Conservation (phyloP, 2,797 vertebrate species). For the Chrysocyon brachyurus region DNA sequence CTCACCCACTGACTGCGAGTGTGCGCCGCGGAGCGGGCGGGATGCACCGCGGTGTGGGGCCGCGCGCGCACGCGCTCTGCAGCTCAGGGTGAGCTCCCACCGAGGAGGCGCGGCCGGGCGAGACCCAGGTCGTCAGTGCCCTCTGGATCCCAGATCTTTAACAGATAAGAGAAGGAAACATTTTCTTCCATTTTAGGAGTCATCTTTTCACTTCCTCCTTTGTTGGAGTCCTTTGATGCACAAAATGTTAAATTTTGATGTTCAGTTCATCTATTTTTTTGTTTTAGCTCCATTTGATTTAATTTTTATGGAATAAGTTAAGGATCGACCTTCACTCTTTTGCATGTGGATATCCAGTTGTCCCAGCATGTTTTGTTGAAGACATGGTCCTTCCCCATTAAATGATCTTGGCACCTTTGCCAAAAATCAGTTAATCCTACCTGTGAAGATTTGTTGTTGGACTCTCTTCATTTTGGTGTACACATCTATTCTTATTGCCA, state of each 20-base stretch:
- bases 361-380: not conserved
- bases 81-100: not conserved
- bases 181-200: not conserved
- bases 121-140: not conserved
- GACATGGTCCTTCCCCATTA: not conserved
- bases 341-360: not conserved
- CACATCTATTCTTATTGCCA: not conserved
- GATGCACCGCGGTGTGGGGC: accelerated
- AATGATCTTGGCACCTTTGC: not conserved
- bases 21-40: not conserved
- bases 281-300: not conserved
- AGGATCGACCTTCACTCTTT: not conserved
- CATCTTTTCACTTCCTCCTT: not conserved
- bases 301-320: not conserved
- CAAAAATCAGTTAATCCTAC: not conserved
- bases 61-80: conserved; percentile 70
- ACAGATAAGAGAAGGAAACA: not conserved
- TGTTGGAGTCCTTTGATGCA: not conserved
- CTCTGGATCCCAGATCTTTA: not conserved
- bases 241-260: not conserved
- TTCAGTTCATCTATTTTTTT: not conserved
- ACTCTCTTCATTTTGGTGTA: not conserved
- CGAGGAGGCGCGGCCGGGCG: accelerated
- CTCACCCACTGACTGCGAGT: not conserved
- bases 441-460: not conserved